Base-by-base conservation (phyloP, 2,797 vertebrate genomes). In the Sebastes trivittatus region DNA sequence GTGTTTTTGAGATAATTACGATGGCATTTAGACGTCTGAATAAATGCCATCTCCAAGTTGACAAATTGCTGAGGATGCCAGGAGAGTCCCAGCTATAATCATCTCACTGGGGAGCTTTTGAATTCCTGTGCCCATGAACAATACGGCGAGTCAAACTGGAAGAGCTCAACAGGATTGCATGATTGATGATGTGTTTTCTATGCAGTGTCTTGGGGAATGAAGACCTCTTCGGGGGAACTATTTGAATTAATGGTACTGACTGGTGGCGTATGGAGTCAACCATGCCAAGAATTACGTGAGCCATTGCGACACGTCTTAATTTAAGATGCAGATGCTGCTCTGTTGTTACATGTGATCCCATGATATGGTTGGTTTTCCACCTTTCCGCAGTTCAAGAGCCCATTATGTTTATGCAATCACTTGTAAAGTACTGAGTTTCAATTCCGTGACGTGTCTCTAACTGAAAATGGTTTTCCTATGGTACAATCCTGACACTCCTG, bases 111-210 rank as follows among this genome's bases (percentile, higher is more conserved):
- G 81, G 84, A 86, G 70, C 68, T 80, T 77, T 80, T 75, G 73
- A 86, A 83, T 88, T 54, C 60, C 14, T 49, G 49, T 65, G 75
- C 30, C 81, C 10, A 46, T 30, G 30, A 88, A 92, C 84, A 82
- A 72, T 63, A 80, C 78, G 59, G 58, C 27, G 30, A 80, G 77
- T 76, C 71, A 77, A 69, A 84, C 49, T 61, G 36, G 34, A 71
- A 22, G 59, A 73, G 77, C 77, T 65, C 42, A 6, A 73, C 74
- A 36, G 67, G 67, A 83, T 52, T 42, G 68, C 46, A 36, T 91
- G 88, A 92, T 82, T 82, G 87, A 90, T 91, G 86, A 85, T 89
- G 72, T 67, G 59, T 81, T 78, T 84, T 80, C 55, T 11, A 58
- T 11, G 61, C 72, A 42, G 16, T 36, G 80, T 82, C 82, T 52